phyloP scores from a whole-genome alignment of 1,140 invertebrate species.

The Drosophila rufa region DNA sequence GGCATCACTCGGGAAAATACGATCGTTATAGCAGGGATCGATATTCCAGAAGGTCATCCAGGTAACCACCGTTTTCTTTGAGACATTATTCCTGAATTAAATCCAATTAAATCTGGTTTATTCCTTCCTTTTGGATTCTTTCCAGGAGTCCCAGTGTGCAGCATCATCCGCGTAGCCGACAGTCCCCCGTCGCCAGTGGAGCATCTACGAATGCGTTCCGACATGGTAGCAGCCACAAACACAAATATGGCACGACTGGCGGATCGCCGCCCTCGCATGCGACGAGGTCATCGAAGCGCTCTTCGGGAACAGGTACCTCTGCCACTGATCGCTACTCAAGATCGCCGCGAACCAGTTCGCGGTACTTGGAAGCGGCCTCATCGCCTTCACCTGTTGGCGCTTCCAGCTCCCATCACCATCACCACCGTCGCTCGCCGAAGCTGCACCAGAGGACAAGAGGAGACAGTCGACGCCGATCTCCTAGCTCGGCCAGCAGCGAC shows the following conservation, averaged over 20 bases:
- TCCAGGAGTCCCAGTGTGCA: conserved; percentile 75
- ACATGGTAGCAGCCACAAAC: conserved; percentile 67
- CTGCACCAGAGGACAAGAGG: conserved; percentile 49
- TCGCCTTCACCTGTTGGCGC: conserved; percentile 59
- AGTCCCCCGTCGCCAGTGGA: conserved; percentile 59
- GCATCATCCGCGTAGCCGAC: conserved; percentile 64
- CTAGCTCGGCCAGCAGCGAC: conserved; percentile 64
- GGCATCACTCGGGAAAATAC: conserved; percentile 73
- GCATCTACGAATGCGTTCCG: conserved; percentile 62
- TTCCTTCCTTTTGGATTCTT: background rate
- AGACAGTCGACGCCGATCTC: conserved; percentile 64
- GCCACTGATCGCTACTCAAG: conserved; percentile 62
- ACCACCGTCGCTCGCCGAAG: conserved; percentile 64
- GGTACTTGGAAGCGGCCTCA: conserved; percentile 64
- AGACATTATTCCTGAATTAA: background rate
- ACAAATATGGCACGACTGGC: conserved; percentile 59
- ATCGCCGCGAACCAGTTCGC: conserved; percentile 65
- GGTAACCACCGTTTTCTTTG: conserved; percentile 17
- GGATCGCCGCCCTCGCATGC: conserved; percentile 58
- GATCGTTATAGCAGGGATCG: conserved; percentile 77
- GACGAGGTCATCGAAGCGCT: conserved; percentile 68
- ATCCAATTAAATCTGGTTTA: background rate
- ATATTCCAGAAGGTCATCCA: conserved; percentile 69
- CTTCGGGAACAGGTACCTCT: conserved; percentile 59
- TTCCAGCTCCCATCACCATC: conserved; percentile 64